Evolutionary conservation across 2,888 invertebrate species (phyloP), one percentile per base, ranked within the genome.

Genomic region (Sabellastarte sp.): DNA sequence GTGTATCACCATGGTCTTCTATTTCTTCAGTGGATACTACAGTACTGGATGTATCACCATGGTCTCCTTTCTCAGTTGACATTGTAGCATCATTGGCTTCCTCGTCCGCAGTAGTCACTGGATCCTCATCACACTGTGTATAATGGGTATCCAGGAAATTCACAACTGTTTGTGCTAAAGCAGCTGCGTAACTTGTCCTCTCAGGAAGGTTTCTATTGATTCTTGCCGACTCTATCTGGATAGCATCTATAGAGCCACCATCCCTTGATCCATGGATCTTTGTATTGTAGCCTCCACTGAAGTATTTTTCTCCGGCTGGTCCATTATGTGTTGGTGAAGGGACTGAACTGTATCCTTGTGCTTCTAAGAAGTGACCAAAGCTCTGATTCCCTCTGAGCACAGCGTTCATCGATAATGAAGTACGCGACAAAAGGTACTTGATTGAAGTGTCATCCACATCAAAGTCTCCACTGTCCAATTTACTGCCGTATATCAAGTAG

Each of bases 241-340:
- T 65, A 5, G 67, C 72, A 61, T 72, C 72, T 4, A 71, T 50
- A 24, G 2, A 2, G 1, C 72, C 70, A 1, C 70, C 67, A 24
- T 65, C 32, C 1, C 52, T 50, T 2, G 72, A 72, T 15, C 72
- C 72, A 41, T 71, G 67, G 3, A 10, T 29, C 51, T 31, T 32
- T 3, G 67, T 69, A 59, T 66, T 73, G 63, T 70, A 71, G 20
- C 72, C 70, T 15, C 71, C 73, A 20, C 4, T 20, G 63, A 64
- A 73, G 60, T 66, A 73, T 1, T 32, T 10, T 1, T 58, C 57
- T 10, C 50, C 62, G 10, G 57, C 57, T 4, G 72, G 72, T 3
- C 58, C 52, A 10, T 55, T 61, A 32, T 66, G 50, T 10, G 52
- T 55, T 2, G 72, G 71, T 2, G 72, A 69, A 4, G 73, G 73